Percentiles rank a stretch among this genome's conserved stretches.
phyloP scores from a whole-genome alignment of 1,140 invertebrate genomes.

The Tetragnatha versicolor region DNA sequence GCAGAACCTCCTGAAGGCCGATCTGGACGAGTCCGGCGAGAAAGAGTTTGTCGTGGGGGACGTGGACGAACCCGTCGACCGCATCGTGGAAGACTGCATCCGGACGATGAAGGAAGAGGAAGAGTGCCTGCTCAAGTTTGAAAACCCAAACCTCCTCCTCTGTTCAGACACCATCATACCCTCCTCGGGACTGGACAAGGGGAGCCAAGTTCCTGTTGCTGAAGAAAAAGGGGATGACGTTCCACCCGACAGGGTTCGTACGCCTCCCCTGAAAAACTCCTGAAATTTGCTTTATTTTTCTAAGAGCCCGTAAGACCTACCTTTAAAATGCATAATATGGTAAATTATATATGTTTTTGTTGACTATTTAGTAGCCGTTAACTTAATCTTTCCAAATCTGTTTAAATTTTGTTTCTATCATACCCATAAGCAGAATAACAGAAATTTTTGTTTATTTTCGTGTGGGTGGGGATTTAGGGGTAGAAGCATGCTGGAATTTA shows the following conservation, averaged over 20 bases:
- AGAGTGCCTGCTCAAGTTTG: constrained; percentile 28
- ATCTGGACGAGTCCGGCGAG: not conserved
- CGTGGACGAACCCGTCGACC: constrained; percentile 23
- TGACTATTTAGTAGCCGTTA: too few species aligned
- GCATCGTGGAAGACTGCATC: constrained; percentile 46
- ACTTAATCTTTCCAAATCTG: too few species aligned
- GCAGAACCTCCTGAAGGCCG: not conserved
- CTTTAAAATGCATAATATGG: too few species aligned
- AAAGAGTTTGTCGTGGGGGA: constrained; percentile 50
- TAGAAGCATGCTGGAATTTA: too few species aligned
- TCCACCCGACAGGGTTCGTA: not conserved
- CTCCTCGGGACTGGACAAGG: not conserved
- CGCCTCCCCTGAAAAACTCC: too few species aligned
- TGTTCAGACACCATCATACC: constrained; percentile 5
- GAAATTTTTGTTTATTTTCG: too few species aligned
- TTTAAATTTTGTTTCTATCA: too few species aligned
- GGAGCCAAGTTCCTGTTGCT: not conserved
- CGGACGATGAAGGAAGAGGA: constrained; percentile 52
- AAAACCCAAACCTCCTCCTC: not conserved
- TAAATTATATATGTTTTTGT: too few species aligned
- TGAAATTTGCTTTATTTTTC: too few species aligned
- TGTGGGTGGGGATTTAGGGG: too few species aligned
- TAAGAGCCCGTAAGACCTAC: too few species aligned
- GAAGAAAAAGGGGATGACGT: not conserved
- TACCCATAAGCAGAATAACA: too few species aligned